Conservation (phyloP, 2,113 vertebrate genomes). For the Poeciliopsis turrubarensis region DNA sequence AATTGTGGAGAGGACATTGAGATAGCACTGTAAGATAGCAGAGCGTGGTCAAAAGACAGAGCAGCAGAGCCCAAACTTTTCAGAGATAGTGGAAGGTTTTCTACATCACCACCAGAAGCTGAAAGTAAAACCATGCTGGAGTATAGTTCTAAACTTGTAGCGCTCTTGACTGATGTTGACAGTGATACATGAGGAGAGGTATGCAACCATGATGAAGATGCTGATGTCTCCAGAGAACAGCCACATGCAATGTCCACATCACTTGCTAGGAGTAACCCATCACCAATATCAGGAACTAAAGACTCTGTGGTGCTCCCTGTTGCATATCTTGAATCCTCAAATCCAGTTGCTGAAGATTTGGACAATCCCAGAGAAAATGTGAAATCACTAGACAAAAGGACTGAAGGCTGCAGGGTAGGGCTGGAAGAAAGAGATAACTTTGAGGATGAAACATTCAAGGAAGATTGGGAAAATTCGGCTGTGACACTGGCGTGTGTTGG, state of each 20-base stretch:
- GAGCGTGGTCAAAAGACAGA: conserved; percentile 53
- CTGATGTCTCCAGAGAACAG: conserved; percentile 57
- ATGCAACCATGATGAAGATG: conserved; percentile 60
- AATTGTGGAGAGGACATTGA: conserved; percentile 63
- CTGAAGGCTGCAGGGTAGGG: conserved; percentile 81
- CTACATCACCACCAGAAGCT: conserved; percentile 70
- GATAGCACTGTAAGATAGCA: conserved; percentile 56
- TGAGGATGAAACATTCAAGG: conserved; percentile 73
- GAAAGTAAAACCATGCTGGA: conserved; percentile 57
- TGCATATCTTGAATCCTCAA: conserved; percentile 52
- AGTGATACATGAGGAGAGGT: conserved; percentile 51
- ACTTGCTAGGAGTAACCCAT: conserved; percentile 50
- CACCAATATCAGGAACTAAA: conserved; percentile 46
- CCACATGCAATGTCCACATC: conserved; percentile 50
- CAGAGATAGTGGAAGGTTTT: conserved; percentile 47
- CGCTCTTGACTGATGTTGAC: conserved; percentile 51
- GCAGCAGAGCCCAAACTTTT: conserved; percentile 50
- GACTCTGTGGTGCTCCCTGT: conserved; percentile 55
- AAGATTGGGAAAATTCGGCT: conserved; percentile 72
- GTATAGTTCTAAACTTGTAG: conserved; percentile 44
- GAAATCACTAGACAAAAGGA: conserved; percentile 79
- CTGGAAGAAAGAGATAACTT: conserved; percentile 71
- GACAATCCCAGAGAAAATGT: conserved; percentile 78
- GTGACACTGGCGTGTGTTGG: conserved; percentile 63
- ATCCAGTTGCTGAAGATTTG: conserved; percentile 74